Base-by-base conservation (phyloP, 2,113 vertebrate genomes). In the Labeo rohita region DNA sequence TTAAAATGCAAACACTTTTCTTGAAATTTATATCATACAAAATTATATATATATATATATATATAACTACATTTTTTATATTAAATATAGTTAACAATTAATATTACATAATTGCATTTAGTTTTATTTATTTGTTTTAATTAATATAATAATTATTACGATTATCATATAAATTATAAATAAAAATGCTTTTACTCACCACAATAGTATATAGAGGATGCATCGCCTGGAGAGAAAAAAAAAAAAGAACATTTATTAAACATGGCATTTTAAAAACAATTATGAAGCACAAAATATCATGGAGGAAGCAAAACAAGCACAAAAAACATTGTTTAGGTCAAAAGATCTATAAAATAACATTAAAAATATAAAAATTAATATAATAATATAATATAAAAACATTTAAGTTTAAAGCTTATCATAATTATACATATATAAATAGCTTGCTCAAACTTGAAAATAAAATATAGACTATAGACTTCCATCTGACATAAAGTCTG, bases 181-280 rank as follows among this genome's bases (percentile, higher is more conserved):
- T 39, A 4, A 39, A 43, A 39, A 10, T 66, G 4, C 23, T 54
- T 68, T 77, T n/a, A 68, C 80, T 86, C 83, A 83, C 72, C 79
- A 83, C 83, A 23, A n/a, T n/a, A 63, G n/a, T 70, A 16, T 54
- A 36, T 54, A 11, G 23, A 39, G 68, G 11, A 83, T 54, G 65
- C 23, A 9, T 3, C 66, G 75, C n/a, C 85, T 86, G 34, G 78
- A 80, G 76, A 70, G 6, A n/a, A 61, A 43, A n/a, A 45, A 21
- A 65, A 50, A 36, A 5, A 54, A 73, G 4, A 47, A 7, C 9
- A 34, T 8, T 66, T 11, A 28, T 59, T 59, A 59, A 59, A 50
- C 23, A 65, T 65, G 4, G 6, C 59, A 21, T 61, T 61, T 61
- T 61, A n/a, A 66, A 66, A 34, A 28, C n/a, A 66, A 61, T n/a